phyloP scores from a whole-genome alignment of 2,113 vertebrate species.

The Lamprologus ornatipinnis region DNA sequence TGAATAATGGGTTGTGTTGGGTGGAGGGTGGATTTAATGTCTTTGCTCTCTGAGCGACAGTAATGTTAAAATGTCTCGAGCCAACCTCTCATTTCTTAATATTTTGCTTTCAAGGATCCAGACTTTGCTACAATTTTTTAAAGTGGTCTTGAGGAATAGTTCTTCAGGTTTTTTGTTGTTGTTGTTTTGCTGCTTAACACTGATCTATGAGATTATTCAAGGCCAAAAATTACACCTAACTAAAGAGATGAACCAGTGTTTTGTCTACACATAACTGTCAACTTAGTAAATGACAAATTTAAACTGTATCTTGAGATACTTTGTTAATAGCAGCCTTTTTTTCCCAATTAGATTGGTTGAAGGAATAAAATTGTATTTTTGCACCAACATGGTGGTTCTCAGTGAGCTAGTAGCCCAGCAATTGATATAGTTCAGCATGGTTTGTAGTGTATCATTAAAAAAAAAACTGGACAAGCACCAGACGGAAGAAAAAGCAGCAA shows the following conservation, averaged over 20 bases:
- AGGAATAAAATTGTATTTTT: background rate
- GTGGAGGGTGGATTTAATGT: background rate
- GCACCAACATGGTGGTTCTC: background rate
- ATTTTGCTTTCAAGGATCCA: background rate
- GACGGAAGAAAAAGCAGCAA: background rate
- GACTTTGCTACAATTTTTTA: background rate
- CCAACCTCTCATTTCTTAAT: background rate
- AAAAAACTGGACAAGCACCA: background rate
- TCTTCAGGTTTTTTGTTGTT: background rate
- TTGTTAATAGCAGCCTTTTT: background rate
- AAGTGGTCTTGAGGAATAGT: background rate
- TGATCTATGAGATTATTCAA: background rate
- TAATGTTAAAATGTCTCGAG: background rate
- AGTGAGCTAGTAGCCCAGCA: background rate
- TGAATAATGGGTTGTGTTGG: background rate
- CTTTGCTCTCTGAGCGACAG: background rate
- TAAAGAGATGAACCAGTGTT: background rate
- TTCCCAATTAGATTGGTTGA: background rate
- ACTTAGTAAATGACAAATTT: background rate
- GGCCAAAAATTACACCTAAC: background rate
- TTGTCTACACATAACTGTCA: background rate
- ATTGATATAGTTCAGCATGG: background rate
- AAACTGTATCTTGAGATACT: background rate
- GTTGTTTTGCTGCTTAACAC: background rate
- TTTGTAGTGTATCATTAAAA: background rate